Conservation (phyloP, 2,888 invertebrate species). For the Cryptus armator region DNA sequence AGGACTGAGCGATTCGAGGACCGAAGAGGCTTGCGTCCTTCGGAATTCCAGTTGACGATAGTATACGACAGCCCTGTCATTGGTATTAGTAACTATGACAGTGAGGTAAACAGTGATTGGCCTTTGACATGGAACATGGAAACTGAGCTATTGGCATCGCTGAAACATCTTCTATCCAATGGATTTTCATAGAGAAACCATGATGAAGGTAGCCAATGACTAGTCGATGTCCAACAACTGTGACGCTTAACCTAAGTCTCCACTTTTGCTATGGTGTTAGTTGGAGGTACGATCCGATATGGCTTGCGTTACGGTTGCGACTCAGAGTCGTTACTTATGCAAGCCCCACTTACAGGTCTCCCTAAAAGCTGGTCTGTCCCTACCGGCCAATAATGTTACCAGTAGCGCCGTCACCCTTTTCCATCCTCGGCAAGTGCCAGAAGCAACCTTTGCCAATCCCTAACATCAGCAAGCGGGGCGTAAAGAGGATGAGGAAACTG, state of each 20-base stretch:
- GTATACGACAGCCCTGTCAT: neutral
- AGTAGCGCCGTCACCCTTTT: slow-evolving; percentile 49
- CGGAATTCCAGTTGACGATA: slow-evolving; percentile 43
- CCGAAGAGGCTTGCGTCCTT: slow-evolving; percentile 57
- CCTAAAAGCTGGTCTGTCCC: slow-evolving; percentile 77
- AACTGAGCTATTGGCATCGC: too few species aligned
- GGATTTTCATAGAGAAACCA: neutral
- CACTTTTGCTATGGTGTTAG: slow-evolving; percentile 1
- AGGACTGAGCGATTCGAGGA: slow-evolving; percentile 35
- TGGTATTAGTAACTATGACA: slow-evolving; percentile 4
- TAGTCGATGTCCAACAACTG: too few species aligned
- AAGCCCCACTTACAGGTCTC: slow-evolving; percentile 80
- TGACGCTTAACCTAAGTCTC: neutral
- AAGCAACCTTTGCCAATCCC: slow-evolving; percentile 40
- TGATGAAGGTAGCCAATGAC: slow-evolving; percentile 5
- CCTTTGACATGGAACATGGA: neutral
- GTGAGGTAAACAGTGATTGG: slow-evolving; percentile 7
- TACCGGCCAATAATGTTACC: slow-evolving; percentile 70
- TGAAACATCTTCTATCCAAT: neutral
- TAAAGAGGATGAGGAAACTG: slow-evolving; percentile 7
- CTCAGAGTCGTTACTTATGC: slow-evolving; percentile 81
- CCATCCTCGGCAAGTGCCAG: slow-evolving; percentile 40
- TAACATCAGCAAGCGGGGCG: slow-evolving; percentile 50
- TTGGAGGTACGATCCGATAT: slow-evolving; percentile 59
- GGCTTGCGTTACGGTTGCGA: slow-evolving; percentile 72